Evolutionary conservation across 2,113 vertebrate species (phyloP).

Genomic region (Saimiri boliviensis): DNA sequence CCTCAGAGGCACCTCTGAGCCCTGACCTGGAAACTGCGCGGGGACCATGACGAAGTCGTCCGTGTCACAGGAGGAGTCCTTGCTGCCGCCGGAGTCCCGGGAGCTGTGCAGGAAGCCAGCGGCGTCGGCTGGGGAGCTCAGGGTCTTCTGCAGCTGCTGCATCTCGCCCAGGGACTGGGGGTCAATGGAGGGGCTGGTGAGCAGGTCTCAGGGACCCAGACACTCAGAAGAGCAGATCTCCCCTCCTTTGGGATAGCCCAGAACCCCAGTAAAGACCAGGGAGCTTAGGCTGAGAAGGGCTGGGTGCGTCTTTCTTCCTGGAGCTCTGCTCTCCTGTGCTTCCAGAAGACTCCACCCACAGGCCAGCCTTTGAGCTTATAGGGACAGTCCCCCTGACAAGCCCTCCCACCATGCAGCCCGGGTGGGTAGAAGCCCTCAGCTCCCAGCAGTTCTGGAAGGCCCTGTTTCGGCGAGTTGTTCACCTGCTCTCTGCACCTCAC

Average conservation of each 20-base stretch:
- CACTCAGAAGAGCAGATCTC: neutral
- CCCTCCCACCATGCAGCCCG: neutral
- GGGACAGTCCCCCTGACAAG: too few relatives aligned
- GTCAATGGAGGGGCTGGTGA: neutral
- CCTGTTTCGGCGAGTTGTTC: neutral
- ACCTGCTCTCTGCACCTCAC: neutral
- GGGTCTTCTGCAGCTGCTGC: slow-evolving; percentile 87
- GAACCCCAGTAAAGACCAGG: neutral
- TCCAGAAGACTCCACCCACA: neutral
- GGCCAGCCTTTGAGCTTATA: neutral
- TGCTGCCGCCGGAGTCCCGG: slow-evolving; percentile 89
- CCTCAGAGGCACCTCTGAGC: too few relatives aligned
- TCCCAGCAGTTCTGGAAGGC: neutral
- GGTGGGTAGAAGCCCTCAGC: neutral
- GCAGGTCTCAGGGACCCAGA: neutral
- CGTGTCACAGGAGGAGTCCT: slow-evolving; percentile 91
- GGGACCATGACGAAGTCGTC: slow-evolving; percentile 97
- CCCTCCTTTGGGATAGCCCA: neutral
- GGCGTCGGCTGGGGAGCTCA: slow-evolving; percentile 88
- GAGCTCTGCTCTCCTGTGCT: accelerated
- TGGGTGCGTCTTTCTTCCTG: accelerated
- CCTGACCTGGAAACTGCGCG: slow-evolving; percentile 91
- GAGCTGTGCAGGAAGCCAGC: slow-evolving; percentile 85
- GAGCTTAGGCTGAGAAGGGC: neutral
- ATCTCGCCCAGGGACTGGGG: slow-evolving; percentile 90